A percentile compares a stretch with the other conserved stretches of the same genome.
Conservation (phyloP, 2,888 invertebrate genomes). For the Macrosoma leucophasiata region DNA sequence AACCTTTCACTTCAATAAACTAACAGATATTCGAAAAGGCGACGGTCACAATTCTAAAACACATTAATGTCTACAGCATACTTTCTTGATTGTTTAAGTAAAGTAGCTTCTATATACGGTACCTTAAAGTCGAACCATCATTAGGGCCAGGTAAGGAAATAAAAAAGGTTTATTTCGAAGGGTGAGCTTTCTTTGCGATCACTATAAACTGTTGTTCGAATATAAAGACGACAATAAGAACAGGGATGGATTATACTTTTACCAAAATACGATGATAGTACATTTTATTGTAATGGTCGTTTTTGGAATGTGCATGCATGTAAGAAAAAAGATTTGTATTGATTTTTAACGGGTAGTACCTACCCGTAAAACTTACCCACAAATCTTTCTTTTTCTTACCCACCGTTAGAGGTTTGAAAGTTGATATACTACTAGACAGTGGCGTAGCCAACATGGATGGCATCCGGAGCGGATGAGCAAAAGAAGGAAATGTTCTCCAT, state of each 20-base stretch:
- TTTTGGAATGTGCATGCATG: too few relatives aligned
- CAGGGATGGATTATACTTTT: slow-evolving; percentile 40
- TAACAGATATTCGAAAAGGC: slow-evolving; percentile 25
- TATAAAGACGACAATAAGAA: slow-evolving; percentile 47
- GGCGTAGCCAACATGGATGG: too few relatives aligned
- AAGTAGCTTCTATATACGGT: slow-evolving; percentile 36
- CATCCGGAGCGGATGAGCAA: too few relatives aligned
- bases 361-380: too few relatives aligned
- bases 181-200: slow-evolving; percentile 65
- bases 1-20: slow-evolving; percentile 1
- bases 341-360: too few relatives aligned
- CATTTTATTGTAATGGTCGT: too few relatives aligned
- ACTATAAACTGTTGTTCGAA: slow-evolving; percentile 59
- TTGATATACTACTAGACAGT: too few relatives aligned
- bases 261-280: too few relatives aligned
- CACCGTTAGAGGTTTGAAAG: too few relatives aligned
- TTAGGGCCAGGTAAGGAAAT: slow-evolving; percentile 20
- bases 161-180: slow-evolving; percentile 55
- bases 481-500: too few relatives aligned
- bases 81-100: slow-evolving; percentile 30
- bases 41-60: slow-evolving; percentile 34
- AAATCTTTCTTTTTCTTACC: too few relatives aligned
- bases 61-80: slow-evolving; percentile 32
- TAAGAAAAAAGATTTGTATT: too few relatives aligned
- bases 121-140: slow-evolving; percentile 31